Evolutionary conservation across 2,797 vertebrate species (phyloP).

Genomic region (Scyliorhinus canicula): DNA sequence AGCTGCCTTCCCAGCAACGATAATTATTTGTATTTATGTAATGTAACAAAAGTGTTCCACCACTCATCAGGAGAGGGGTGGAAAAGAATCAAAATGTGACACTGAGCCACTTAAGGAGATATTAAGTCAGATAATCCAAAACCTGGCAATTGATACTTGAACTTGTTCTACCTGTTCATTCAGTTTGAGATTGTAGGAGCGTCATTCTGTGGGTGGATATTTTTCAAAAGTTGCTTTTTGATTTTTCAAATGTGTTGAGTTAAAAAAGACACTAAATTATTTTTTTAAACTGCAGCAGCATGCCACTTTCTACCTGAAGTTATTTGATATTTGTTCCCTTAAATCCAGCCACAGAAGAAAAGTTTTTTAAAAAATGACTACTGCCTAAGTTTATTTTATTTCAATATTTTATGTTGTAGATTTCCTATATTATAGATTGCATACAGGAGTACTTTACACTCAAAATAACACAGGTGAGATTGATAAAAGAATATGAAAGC

Average conservation of each 20-base stretch:
- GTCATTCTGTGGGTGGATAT: background rate
- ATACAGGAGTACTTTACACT: background rate
- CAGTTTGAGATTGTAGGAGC: no score
- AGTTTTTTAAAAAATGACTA: background rate
- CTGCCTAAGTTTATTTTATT: background rate
- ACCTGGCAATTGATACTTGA: background rate
- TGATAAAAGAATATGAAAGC: no score
- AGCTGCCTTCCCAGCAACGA: background rate
- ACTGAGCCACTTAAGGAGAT: background rate
- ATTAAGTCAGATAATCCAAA: background rate
- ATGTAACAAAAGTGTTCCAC: background rate
- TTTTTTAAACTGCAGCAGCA: background rate
- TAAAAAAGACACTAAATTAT: background rate
- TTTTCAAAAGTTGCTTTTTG: constrained; percentile 3
- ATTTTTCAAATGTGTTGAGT: background rate
- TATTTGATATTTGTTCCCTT: background rate
- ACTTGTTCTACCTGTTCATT: constrained; percentile 14
- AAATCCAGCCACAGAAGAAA: background rate
- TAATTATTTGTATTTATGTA: background rate
- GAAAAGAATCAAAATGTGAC: background rate
- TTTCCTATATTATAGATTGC: background rate
- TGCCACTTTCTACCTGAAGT: background rate
- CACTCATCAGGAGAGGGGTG: background rate
- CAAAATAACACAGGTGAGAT: background rate
- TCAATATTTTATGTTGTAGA: background rate